Base-by-base conservation (phyloP, 2,888 invertebrate species). In the Alsophila aescularia region DNA sequence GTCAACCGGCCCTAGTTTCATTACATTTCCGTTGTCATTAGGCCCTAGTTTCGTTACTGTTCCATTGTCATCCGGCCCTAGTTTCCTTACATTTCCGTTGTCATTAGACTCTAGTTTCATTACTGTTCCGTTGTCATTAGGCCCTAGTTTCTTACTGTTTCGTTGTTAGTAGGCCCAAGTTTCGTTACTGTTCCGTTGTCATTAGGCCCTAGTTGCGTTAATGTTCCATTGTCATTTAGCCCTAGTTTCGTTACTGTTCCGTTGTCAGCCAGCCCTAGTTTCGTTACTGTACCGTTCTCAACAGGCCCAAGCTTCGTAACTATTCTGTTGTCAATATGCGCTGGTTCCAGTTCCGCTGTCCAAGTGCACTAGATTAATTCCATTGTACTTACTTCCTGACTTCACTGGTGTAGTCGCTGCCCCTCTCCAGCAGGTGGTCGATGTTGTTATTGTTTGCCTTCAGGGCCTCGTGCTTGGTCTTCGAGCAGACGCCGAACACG, bases 401-500 rank as follows among this genome's bases (percentile, higher is more conserved):
- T 93, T 97, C 97, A 77, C 94, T 94, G 70, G 94, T 93, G 85
- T 97, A 97, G 85, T 97, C 97, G 67, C 93, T 93, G 67, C 95
- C 95, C 60, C 96, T 93, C 80, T 97, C 97, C 69, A 97, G 92
- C 44, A 97, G 91, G 77, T 96, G 95, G 72, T 96, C 95, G 60
- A 97, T 95, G 67, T 93, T 92, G 68, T 93, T 92, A 72, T 93
- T 93, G 64, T 94, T 93, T 16, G 93, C 92, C 80, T 96, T 95
- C 63, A 97, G 92, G n/a, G 94, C 93, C 76, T 97, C 97, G 79
- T 97, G 96, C 88, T 97, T 97, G 77, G 92, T 92, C 85, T 96
- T 95, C 44, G 97, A 96, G 79, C 97, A 96, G 1, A 97, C 95
- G 21, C 97, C 97, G 81, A 96, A 96, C 47, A 97, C 93, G 9